Evolutionary conservation across 2,113 vertebrate genomes (phyloP).

Genomic region (Dinomys branickii): DNA sequence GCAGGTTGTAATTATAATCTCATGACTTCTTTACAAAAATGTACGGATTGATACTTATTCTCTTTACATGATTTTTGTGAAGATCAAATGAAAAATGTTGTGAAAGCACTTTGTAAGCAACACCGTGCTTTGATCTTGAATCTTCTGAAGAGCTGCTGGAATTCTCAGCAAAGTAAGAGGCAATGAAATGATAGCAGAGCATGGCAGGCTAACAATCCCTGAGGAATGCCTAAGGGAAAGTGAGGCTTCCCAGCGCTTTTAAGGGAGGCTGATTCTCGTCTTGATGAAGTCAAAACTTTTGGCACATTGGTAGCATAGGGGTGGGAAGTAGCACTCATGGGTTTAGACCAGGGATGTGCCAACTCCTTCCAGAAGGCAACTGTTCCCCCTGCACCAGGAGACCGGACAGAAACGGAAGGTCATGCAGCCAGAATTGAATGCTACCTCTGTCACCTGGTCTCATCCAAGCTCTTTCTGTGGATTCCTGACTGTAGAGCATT

Average conservation of each 20-base stretch:
- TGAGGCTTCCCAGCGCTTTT: background rate
- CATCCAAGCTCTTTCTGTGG: background rate
- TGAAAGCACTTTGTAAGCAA: background rate
- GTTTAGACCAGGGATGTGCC: background rate
- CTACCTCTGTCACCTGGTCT: background rate
- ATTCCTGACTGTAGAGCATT: background rate
- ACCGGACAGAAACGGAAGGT: background rate
- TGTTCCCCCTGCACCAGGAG: background rate
- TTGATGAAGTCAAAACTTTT: background rate
- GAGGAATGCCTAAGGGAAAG: background rate
- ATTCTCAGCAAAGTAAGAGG: background rate
- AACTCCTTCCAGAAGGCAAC: background rate
- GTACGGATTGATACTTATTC: background rate
- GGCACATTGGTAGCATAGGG: background rate
- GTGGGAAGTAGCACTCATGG: background rate
- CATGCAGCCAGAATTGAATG: background rate
- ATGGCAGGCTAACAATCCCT: background rate
- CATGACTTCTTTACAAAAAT: constrained; percentile 1
- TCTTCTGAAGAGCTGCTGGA: constrained; percentile 8
- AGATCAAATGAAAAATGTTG: background rate
- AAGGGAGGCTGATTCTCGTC: background rate
- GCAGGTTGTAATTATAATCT: background rate
- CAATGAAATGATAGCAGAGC: background rate
- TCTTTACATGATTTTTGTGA: background rate
- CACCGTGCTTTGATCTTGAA: background rate